Evolutionary conservation across 2,113 vertebrate genomes (phyloP).

Genomic region (Mesitornis unicolor): DNA sequence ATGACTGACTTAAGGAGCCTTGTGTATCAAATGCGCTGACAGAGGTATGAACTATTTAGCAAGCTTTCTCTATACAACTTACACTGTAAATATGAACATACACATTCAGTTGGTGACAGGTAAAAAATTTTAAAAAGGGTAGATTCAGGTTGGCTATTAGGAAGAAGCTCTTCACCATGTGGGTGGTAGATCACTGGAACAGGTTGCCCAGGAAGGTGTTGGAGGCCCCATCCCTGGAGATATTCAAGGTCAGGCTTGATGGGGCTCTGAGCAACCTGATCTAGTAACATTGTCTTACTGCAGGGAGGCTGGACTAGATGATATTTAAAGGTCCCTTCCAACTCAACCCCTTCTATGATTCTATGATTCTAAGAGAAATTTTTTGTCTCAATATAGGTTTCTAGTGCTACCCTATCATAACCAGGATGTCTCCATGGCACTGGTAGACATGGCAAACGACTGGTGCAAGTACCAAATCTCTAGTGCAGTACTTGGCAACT

Average conservation of each 20-base stretch:
- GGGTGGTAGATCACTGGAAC: too few relatives aligned
- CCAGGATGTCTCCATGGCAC: neutral
- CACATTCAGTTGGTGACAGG: neutral
- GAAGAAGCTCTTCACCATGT: too few relatives aligned
- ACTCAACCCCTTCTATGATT: too few relatives aligned
- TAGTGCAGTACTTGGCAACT: neutral
- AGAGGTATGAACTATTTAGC: neutral
- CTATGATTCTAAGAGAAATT: neutral
- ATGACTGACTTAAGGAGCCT: neutral
- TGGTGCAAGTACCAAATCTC: neutral
- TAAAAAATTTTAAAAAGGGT: too few relatives aligned
- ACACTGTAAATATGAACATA: neutral
- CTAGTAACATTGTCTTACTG: too few relatives aligned
- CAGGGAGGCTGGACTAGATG: too few relatives aligned
- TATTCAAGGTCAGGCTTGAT: too few relatives aligned
- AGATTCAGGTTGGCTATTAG: too few relatives aligned
- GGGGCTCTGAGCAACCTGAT: too few relatives aligned
- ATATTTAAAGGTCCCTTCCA: too few relatives aligned
- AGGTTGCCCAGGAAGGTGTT: too few relatives aligned
- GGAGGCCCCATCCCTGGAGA: too few relatives aligned
- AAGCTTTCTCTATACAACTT: neutral
- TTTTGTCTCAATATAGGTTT: neutral
- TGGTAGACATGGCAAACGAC: neutral
- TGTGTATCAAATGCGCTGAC: neutral
- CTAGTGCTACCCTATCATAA: neutral